Evolutionary conservation across 2,113 vertebrate genomes (phyloP), one percentile per base, ranked within the genome.

Genomic region (Scophthalmus maximus): DNA sequence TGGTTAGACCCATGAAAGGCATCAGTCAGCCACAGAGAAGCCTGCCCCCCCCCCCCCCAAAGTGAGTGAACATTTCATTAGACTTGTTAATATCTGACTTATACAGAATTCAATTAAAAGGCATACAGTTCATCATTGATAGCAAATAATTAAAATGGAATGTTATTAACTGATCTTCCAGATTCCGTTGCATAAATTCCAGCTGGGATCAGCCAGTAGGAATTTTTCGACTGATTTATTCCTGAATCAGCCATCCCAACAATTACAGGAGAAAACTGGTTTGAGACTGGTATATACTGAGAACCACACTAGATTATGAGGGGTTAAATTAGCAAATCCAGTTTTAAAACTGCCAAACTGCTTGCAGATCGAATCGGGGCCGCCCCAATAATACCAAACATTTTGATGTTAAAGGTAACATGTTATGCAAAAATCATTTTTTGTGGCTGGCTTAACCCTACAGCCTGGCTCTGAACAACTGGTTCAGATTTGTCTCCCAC

Each of bases 1-100:
- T 65, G 29, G 25, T 70, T 40, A 77, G 56, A 30, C 55, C 53
- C 34, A 57, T 70, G 50, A 70, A 62, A 51, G 44, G 59, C 14
- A 57, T 70, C 29, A 8, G 36, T 58, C 56, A 75, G 30, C 61
- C 57, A 55, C 18, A 22, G 38, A 26, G 26, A 26, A 53, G 22
- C 46, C 46, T 61, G 20, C 15, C 36, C 36, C 12, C 47, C 22
- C 53, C 14, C 12, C n/a, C n/a, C n/a, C n/a, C n/a, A n/a, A 58
- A 47, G 17, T 32, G 18, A 22, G 6, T 6, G 18, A 61, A 29
- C 50, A 38, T 22, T 22, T 6, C 55, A 32, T 38, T 27, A 9
- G 12, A 30, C 36, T 44, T 11, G 44, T 49, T 29, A 10, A 18
- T 3, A 26, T 15, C 9, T 32, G 9, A 56, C 25, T 30, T 30